Base-by-base conservation (phyloP, 2,888 invertebrate species). In the Phaonia tiefii region DNA sequence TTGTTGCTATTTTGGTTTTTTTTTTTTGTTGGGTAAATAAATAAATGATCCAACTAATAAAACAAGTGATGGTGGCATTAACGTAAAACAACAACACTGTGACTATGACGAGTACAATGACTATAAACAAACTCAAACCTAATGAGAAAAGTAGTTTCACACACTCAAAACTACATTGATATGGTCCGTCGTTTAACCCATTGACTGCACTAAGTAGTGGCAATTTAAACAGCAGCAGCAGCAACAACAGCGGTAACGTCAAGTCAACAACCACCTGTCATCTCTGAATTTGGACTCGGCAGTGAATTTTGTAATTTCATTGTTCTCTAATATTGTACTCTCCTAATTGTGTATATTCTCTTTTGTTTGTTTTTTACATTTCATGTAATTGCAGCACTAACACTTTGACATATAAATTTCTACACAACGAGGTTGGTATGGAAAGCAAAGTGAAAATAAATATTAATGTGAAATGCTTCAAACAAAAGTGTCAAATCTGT, bases 21-120 rank as follows among this genome's bases (percentile, higher is more conserved):
- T 22, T 54, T 10, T 54, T 25, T 20, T 20, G n/a, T 46, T 10
- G 54, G 54, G 25, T 54, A 54, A 54, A 25, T 54, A 54, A 54
- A 54, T 54, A 13, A 51, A 1, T 7, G 51, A 49, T 49, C 49
- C 46, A 15, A 22, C 51, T 51, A 7, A 22, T 22, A 22, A 11
- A 20, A 51, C 8, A 4, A 51, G 20, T 11, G 51, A 17, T 46
- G 46, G 46, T 44, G 4, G n/a, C 46, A 46, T 46, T 15, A 46
- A 37, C 37, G 5, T n/a, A 37, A 4, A 37, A 46, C 46, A 46
- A 17, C 46, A 46, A 46, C 17, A 46, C n/a, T n/a, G n/a, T n/a
- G n/a, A n/a, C n/a, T n/a, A n/a, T n/a, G n/a, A n/a, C n/a, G n/a
- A n/a, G n/a, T n/a, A n/a, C n/a, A n/a, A n/a, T n/a, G n/a, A n/a